These are phyloP conservation scores for Ooceraea biroi DNA, from an alignment of 1,140 invertebrate genomes.

Conservation along the genomic window DNA sequence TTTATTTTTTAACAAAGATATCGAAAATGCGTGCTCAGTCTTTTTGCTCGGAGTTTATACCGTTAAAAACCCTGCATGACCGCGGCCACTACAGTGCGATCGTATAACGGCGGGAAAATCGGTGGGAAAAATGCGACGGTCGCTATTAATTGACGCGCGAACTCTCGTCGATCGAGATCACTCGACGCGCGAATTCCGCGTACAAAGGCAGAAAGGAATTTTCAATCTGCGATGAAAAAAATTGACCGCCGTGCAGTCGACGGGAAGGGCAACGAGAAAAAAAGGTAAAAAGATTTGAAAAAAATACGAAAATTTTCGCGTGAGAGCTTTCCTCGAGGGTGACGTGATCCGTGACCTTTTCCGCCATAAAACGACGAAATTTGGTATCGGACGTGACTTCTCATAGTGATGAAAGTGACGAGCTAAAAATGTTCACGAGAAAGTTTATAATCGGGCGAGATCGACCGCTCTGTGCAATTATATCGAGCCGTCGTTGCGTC, in stretches of 20 bases:
- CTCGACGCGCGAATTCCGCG: conserved; percentile 39
- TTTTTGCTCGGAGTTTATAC: conserved; percentile 7
- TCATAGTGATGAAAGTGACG: background rate
- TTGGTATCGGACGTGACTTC: conserved; percentile 6
- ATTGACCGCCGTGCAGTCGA: background rate
- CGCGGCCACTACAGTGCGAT: conserved; percentile 13
- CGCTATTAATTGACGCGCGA: conserved; percentile 69
- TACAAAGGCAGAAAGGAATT: conserved; percentile 56
- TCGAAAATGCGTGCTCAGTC: background rate
- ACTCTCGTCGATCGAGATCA: conserved; percentile 48
- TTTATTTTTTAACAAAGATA: conserved; percentile 20
- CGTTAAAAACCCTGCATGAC: conserved; percentile 43
- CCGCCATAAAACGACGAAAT: background rate
- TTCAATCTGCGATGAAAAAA: conserved; percentile 43
- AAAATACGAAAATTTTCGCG: conserved; percentile 9
- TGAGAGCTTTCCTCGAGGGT: background rate
- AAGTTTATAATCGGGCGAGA: background rate
- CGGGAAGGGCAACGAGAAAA: background rate
- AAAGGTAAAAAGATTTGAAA: background rate
- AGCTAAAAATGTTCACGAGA: background rate
- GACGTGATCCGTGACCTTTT: conserved; percentile 2
- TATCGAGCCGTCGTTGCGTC: conserved; percentile 9
- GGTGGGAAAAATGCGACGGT: conserved; percentile 38
- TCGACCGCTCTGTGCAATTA: background rate
- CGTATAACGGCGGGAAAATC: conserved; percentile 33